Evolutionary conservation across 2,797 vertebrate genomes (phyloP).

Genomic region (Nyctibius grandis): DNA sequence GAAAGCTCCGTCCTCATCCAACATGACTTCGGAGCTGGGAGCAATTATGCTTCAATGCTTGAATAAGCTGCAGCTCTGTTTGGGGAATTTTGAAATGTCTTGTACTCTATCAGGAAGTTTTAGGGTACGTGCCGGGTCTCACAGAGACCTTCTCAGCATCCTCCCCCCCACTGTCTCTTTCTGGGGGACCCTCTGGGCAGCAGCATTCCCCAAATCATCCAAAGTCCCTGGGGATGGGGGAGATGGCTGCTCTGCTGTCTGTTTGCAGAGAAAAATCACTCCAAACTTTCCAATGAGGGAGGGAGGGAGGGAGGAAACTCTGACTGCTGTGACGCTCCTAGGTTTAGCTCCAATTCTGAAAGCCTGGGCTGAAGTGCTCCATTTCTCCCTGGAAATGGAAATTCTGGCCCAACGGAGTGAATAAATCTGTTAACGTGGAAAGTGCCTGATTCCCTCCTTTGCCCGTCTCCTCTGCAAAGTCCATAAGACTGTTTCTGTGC

Average conservation of each 20-base stretch:
- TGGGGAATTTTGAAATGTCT: background rate
- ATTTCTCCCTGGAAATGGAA: background rate
- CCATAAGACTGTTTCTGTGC: background rate
- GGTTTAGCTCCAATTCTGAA: background rate
- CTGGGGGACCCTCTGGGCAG: fast-evolving
- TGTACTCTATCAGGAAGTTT: background rate
- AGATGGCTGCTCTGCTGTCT: background rate
- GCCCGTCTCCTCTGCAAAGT: background rate
- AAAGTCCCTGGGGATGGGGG: background rate
- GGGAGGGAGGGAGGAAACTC: background rate
- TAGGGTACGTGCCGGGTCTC: fast-evolving
- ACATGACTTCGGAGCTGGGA: background rate
- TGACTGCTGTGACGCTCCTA: background rate
- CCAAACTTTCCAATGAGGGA: background rate
- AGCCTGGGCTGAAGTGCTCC: background rate
- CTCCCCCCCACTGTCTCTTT: background rate
- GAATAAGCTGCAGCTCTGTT: background rate
- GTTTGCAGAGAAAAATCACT: background rate
- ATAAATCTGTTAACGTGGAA: background rate
- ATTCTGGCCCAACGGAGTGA: background rate
- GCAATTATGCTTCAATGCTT: background rate
- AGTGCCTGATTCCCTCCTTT: background rate
- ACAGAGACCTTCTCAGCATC: background rate
- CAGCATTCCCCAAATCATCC: background rate
- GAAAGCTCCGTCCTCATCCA: background rate